Conservation (phyloP, 2,888 invertebrate species). For the Itoplectis maculator region DNA sequence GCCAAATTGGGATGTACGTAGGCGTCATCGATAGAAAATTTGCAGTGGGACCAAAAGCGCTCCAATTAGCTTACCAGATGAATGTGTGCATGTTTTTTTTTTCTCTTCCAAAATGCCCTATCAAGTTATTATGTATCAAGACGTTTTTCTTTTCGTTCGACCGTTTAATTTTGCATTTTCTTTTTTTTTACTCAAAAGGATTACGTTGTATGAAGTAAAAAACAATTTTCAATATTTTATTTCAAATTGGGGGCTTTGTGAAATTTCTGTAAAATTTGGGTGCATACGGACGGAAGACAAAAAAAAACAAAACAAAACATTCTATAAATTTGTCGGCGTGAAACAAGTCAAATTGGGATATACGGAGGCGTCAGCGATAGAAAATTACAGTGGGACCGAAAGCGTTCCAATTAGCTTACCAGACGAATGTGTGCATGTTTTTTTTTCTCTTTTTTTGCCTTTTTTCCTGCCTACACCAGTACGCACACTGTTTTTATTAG, state of each 20-base stretch:
- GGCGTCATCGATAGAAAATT: conserved; percentile 33
- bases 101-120: background rate
- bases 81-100: too few species aligned
- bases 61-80: conserved; percentile 50
- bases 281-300: background rate
- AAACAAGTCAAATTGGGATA: conserved; percentile 24
- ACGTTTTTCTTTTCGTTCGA: background rate
- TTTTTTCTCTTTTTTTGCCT: conserved; percentile 58
- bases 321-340: conserved; percentile 9
- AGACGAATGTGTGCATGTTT: conserved; percentile 50
- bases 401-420: conserved; percentile 48
- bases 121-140: background rate
- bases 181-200: background rate
- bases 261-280: background rate
- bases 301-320: conserved; percentile 22
- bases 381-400: conserved; percentile 37
- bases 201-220: too few species aligned
- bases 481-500: conserved; percentile 60
- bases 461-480: conserved; percentile 18
- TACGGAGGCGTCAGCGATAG: conserved; percentile 11
- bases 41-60: conserved; percentile 38
- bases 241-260: too few species aligned
- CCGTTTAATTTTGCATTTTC: background rate
- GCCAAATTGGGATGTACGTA: conserved; percentile 13
- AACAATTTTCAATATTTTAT: too few species aligned